Evolutionary conservation across 2,888 invertebrate genomes (phyloP).

Genomic region (Lepidochrysops patricia): DNA sequence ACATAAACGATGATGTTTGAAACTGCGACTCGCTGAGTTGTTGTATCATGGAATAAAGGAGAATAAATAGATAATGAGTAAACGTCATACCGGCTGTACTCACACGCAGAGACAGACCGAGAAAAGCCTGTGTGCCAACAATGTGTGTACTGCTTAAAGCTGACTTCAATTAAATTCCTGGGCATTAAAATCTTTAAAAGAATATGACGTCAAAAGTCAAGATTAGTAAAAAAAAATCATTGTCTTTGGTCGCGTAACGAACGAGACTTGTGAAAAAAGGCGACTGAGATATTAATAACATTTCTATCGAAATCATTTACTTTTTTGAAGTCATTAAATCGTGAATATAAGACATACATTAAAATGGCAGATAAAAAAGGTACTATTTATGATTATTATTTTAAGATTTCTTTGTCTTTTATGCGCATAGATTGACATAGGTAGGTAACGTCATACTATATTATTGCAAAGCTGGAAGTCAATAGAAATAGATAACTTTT

Average conservation of each 20-base stretch:
- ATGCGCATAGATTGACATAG: constrained; percentile 53
- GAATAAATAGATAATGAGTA: too few species aligned
- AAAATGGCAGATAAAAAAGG: constrained; percentile 75
- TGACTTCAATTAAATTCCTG: too few species aligned
- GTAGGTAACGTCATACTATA: constrained; percentile 60
- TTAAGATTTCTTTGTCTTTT: constrained; percentile 57
- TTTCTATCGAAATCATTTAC: not conserved
- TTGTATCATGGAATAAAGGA: too few species aligned
- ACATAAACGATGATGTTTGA: too few species aligned
- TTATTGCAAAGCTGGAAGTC: constrained; percentile 17
- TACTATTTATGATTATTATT: constrained; percentile 59
- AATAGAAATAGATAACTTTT: constrained; percentile 19
- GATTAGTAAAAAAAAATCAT: not conserved
- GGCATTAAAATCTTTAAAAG: too few species aligned
- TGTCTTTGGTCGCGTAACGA: not conserved
- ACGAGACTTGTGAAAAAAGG: not conserved
- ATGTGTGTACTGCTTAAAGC: too few species aligned
- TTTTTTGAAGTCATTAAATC: not conserved
- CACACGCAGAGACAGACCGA: too few species aligned
- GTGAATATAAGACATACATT: constrained; percentile 29
- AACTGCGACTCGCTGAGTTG: too few species aligned
- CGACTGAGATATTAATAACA: not conserved
- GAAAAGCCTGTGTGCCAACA: too few species aligned
- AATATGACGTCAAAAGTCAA: too few species aligned
- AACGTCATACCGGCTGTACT: too few species aligned